Base-by-base conservation (phyloP, 1,140 invertebrate species). In the Solenopsis fugax region DNA sequence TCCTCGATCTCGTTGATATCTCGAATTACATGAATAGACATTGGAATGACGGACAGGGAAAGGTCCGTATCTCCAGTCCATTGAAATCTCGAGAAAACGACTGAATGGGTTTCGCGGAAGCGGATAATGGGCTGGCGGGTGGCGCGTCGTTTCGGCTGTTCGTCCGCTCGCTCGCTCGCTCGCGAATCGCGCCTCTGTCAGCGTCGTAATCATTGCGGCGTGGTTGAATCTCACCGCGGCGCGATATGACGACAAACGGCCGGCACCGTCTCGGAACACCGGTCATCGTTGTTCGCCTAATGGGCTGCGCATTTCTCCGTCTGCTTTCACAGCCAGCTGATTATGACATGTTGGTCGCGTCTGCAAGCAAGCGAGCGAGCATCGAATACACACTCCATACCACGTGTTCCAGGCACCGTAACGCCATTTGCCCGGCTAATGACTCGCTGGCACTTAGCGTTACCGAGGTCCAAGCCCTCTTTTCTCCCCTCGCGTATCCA, bases 281-380 rank as follows among this genome's bases (percentile, higher is more conserved):
- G 90, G 93, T 90, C 91, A 72, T 90, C 91, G 93, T 94, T 94
- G 94, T 95, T 93, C 92, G 92, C 86, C 92, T 95, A 95, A 95
- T 95, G 93, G 94, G 90, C 92, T 92, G 87, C 91, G 92, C 93
- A 93, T 94, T 94, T 94, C 93, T 93, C 89, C 87, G 94, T 95
- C 93, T 92, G 93, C 93, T 94, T 94, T 94, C 93, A 94, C 93
- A 93, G 93, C 92, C 93, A 94, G 94, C 94, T 95, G 94, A 95
- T 95, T 95, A 94, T 95, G 94, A 95, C 93, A 94, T 93, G 94
- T 94, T 93, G 90, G 91, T 92, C 91, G 91, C 93, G 93, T 93
- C 91, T 94, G 92, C 87, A 87, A 91, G 88, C 72, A 58, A 86
- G 48, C 52, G n/a, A 56, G 54, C 62, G 72, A 87, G 72, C 73